Percentiles rank a stretch among this genome's conserved stretches.
These are phyloP conservation scores for Parazoanthus darwini DNA, from an alignment of 92 coral and sea anemone genomes.

Conservation along the genomic window DNA sequence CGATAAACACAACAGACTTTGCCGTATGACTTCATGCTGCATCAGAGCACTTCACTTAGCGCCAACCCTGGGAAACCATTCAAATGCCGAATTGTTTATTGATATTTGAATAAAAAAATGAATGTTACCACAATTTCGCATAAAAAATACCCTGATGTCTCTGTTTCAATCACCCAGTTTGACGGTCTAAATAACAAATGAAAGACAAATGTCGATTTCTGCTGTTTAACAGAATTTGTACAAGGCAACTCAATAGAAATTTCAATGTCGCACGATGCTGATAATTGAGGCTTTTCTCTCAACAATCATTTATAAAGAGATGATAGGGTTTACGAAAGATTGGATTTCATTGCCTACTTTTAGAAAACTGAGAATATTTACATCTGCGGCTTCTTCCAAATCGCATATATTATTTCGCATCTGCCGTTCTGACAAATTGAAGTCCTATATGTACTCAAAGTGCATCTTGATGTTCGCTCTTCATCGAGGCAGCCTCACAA, in stretches of 20 bases:
- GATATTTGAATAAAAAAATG: slow-evolving; percentile 8
- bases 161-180: slow-evolving; percentile 5
- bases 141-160: not conserved
- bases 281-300: slow-evolving; percentile 32
- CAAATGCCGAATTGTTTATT: slow-evolving; percentile 35
- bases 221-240: slow-evolving; percentile 3
- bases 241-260: not conserved
- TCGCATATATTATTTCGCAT: slow-evolving; percentile 1
- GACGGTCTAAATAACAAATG: not conserved
- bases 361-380: not conserved
- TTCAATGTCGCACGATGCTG: not conserved
- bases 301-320: slow-evolving; percentile 13
- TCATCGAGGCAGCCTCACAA: not conserved
- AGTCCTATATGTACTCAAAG: not conserved
- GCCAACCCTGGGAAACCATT: slow-evolving; percentile 30
- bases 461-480: slow-evolving; percentile 6
- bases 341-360: slow-evolving; percentile 2
- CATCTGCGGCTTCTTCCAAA: slow-evolving; percentile 9
- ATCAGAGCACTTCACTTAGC: slow-evolving; percentile 28
- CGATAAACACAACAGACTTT: slow-evolving; percentile 31
- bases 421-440: not conserved
- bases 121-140: slow-evolving; percentile 16
- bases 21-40: slow-evolving; percentile 9
- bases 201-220: not conserved
- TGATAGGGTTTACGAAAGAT: not conserved